Conservation (phyloP, 2,797 vertebrate genomes). For the Limosa lapponica region DNA sequence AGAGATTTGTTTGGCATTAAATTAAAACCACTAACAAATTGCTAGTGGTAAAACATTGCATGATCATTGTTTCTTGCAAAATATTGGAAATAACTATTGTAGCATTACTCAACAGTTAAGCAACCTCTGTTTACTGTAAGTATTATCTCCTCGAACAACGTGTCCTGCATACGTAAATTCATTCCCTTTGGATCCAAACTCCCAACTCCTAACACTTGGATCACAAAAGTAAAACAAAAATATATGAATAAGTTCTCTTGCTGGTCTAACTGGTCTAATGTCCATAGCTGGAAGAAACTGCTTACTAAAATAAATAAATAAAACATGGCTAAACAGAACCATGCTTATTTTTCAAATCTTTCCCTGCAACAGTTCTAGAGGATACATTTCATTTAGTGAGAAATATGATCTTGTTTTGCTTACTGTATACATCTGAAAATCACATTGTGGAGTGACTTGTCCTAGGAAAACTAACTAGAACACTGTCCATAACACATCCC, state of each 20-base stretch:
- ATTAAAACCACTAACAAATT: slow-evolving; percentile 72
- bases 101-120: slow-evolving; percentile 67
- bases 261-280: background rate
- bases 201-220: slow-evolving; percentile 59
- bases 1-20: slow-evolving; percentile 62
- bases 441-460: background rate
- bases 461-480: background rate
- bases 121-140: slow-evolving; percentile 62
- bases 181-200: slow-evolving; percentile 38
- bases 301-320: slow-evolving; percentile 16
- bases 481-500: background rate
- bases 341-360: background rate
- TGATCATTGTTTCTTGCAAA: slow-evolving; percentile 77
- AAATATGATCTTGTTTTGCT: background rate
- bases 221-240: slow-evolving; percentile 38
- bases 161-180: slow-evolving; percentile 67
- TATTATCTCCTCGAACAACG: slow-evolving; percentile 53
- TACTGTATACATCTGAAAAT: background rate
- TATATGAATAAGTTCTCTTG: background rate
- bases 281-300: background rate
- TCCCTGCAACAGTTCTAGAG: background rate
- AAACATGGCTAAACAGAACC: background rate
- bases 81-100: slow-evolving; percentile 71
- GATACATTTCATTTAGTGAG: background rate
- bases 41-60: slow-evolving; percentile 68